A percentile compares a stretch with the other conserved stretches of the same genome.
These are phyloP conservation scores for Pipistrellus pipistrellus DNA, from an alignment of 2,797 vertebrate genomes.

Conservation along the genomic window DNA sequence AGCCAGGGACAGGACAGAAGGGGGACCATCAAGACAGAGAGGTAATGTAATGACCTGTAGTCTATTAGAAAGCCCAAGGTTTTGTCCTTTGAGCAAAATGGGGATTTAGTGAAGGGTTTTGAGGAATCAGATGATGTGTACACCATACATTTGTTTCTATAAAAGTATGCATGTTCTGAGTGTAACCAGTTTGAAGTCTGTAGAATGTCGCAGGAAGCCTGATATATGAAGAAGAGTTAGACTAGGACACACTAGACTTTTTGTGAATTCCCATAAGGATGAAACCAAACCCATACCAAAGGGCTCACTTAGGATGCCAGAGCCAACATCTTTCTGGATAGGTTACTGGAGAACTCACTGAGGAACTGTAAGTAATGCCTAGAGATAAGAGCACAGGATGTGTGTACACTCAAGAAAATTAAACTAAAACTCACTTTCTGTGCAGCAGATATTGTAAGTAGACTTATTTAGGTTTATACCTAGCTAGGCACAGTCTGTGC, in stretches of 20 bases:
- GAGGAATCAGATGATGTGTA: neutral
- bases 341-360: neutral
- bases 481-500: neutral
- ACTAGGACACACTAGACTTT: neutral
- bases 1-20: neutral
- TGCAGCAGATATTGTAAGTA: neutral
- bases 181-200: neutral
- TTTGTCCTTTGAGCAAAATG: neutral
- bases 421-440: neutral
- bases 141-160: neutral
- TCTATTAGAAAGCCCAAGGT: neutral
- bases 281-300: constrained; percentile 7
- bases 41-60: neutral
- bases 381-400: neutral
- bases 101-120: neutral
- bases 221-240: neutral
- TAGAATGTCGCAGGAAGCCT: constrained; percentile 22
- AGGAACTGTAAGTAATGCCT: constrained; percentile 41
- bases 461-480: neutral
- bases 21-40: neutral
- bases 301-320: neutral
- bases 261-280: neutral
- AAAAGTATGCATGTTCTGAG: neutral
- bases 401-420: neutral
- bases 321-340: constrained; percentile 12